These are phyloP conservation scores for Himalopsyche kuldschensis DNA, from an alignment of 2,888 invertebrate species.

Conservation along the genomic window DNA sequence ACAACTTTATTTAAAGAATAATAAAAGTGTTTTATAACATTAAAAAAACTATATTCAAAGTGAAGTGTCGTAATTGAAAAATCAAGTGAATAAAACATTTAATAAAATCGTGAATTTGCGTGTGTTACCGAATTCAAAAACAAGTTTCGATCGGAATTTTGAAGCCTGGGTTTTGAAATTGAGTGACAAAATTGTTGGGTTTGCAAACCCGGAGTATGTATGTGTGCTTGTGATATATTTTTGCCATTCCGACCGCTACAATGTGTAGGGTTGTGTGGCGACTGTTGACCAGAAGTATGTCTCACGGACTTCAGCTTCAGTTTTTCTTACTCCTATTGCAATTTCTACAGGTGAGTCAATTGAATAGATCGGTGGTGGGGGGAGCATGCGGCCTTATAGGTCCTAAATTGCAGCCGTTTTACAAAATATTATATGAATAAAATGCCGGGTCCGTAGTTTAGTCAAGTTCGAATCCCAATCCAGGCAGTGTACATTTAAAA, in stretches of 20 bases:
- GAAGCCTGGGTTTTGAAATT: background rate
- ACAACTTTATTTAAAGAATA: too few species aligned
- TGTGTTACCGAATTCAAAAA: background rate
- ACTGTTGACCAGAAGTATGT: conserved; percentile 56
- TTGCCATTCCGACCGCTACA: conserved; percentile 32
- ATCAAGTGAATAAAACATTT: background rate
- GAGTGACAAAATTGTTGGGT: background rate
- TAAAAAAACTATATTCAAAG: background rate
- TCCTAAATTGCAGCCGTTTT: too few species aligned
- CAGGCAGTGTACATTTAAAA: too few species aligned
- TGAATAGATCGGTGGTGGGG: too few species aligned
- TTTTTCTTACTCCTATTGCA: conserved; percentile 52
- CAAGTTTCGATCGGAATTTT: background rate
- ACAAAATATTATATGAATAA: too few species aligned
- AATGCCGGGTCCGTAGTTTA: too few species aligned
- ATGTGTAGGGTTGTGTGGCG: conserved; percentile 58
- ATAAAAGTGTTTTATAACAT: background rate
- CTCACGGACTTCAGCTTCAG: conserved; percentile 57
- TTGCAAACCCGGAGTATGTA: background rate
- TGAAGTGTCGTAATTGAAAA: background rate
- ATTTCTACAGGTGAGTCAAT: conserved; percentile 50
- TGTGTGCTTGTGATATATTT: background rate
- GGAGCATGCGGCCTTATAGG: too few species aligned
- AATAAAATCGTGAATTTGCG: background rate
- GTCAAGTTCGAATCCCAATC: too few species aligned